These are phyloP conservation scores for Xenopus laevis DNA, from an alignment of 2,113 vertebrate genomes.

Conservation along the genomic window DNA sequence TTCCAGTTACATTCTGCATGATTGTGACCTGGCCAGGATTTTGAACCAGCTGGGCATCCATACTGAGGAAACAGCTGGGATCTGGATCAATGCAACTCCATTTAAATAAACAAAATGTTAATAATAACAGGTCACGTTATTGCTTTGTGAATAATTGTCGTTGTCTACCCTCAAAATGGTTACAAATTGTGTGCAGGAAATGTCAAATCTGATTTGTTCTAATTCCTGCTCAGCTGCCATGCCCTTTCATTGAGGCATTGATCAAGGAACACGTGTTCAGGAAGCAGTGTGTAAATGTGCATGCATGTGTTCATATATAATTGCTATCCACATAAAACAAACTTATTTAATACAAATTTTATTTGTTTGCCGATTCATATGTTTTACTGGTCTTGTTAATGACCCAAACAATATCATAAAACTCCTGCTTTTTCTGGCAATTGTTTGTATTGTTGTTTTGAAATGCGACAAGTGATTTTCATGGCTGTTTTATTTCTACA, in stretches of 20 bases:
- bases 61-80: constrained; percentile 30
- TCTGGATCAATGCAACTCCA: constrained; percentile 11
- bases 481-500: too few relatives aligned
- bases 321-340: constrained; percentile 53
- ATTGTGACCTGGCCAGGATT: not conserved
- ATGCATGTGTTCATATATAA: constrained; percentile 53
- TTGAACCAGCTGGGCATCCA: constrained; percentile 16
- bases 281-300: constrained; percentile 59
- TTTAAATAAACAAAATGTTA: constrained; percentile 21
- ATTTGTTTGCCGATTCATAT: too few relatives aligned
- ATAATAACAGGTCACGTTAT: constrained; percentile 6
- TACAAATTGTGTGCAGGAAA: constrained; percentile 50
- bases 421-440: too few relatives aligned
- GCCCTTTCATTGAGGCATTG: constrained; percentile 60
- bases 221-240: constrained; percentile 59
- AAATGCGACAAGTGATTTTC: too few relatives aligned
- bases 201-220: constrained; percentile 57
- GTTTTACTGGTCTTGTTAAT: too few relatives aligned
- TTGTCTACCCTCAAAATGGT: constrained; percentile 22
- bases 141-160: constrained; percentile 24
- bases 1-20: not conserved
- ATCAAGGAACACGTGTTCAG: constrained; percentile 63
- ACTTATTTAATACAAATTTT: too few relatives aligned
- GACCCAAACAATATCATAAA: too few relatives aligned
- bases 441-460: too few relatives aligned